Percentiles rank a stretch among this genome's conserved stretches.
Evolutionary conservation across 2,113 vertebrate genomes (phyloP).

Genomic region (Myocastor coypus): DNA sequence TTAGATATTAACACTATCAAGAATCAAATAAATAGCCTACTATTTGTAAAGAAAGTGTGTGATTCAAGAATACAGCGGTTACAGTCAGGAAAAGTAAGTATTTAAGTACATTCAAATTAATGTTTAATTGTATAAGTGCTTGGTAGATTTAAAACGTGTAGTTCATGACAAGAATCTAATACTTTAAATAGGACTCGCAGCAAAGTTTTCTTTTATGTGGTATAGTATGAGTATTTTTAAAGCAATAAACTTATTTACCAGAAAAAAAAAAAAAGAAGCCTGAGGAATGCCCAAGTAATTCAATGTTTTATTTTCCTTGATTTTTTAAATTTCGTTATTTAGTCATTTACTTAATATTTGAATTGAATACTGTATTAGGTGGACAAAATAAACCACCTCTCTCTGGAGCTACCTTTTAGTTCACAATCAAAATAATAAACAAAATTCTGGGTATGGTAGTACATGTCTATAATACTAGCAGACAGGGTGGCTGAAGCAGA

Average conservation of each 20-base stretch:
- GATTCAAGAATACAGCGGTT: conserved; percentile 98
- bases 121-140: conserved; percentile 48
- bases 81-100: conserved; percentile 98
- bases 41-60: conserved; percentile 99
- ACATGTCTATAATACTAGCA: neutral
- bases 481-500: neutral
- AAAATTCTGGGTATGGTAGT: neutral
- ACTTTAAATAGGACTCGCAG: conserved; percentile 1
- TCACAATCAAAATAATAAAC: conserved; percentile 28
- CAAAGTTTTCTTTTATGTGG: neutral
- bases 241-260: neutral
- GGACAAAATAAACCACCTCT: neutral
- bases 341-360: conserved; percentile 1
- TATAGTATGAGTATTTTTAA: neutral
- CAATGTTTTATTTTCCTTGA: neutral
- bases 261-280: neutral
- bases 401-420: conserved; percentile 43
- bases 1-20: conserved; percentile 99
- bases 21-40: conserved; percentile 99
- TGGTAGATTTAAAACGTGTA: neutral
- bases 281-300: conserved; percentile 16
- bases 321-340: conserved; percentile 13
- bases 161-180: neutral
- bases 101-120: conserved; percentile 59
- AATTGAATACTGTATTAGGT: neutral